These are phyloP conservation scores for Fulmarus glacialis DNA, from an alignment of 2,113 vertebrate species.

Conservation along the genomic window DNA sequence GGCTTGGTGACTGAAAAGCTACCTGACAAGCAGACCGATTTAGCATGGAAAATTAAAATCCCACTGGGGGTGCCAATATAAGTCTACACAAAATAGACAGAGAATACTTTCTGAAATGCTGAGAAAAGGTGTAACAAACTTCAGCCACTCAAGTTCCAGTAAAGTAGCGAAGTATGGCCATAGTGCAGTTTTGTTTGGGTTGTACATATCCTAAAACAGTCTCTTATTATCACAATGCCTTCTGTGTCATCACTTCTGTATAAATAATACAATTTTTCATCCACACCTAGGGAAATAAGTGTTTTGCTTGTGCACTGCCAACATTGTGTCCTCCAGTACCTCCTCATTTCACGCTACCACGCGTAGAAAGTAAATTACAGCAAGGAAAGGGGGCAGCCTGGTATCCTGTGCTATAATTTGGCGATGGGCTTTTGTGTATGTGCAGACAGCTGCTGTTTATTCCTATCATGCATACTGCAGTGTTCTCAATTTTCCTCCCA, in stretches of 20 bases:
- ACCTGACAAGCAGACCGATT: neutral
- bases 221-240: neutral
- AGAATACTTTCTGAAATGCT: neutral
- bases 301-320: neutral
- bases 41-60: neutral
- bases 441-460: conserved; percentile 53
- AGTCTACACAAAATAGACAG: neutral
- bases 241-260: neutral
- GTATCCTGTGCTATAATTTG: neutral
- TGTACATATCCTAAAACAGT: neutral
- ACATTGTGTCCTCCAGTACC: neutral
- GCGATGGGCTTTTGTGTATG: neutral
- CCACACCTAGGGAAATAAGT: neutral
- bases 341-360: neutral
- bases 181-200: neutral
- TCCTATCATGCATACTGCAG: neutral
- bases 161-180: neutral
- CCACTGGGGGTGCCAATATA: neutral
- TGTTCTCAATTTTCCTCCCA: conserved; percentile 51
- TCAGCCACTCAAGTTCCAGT: neutral
- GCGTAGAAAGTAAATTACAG: neutral
- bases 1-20: neutral
- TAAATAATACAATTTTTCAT: neutral
- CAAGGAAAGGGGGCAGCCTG: neutral
- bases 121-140: neutral